Conservation (phyloP, 2,797 vertebrate species). For the Chiroxiphia lanceolata region DNA sequence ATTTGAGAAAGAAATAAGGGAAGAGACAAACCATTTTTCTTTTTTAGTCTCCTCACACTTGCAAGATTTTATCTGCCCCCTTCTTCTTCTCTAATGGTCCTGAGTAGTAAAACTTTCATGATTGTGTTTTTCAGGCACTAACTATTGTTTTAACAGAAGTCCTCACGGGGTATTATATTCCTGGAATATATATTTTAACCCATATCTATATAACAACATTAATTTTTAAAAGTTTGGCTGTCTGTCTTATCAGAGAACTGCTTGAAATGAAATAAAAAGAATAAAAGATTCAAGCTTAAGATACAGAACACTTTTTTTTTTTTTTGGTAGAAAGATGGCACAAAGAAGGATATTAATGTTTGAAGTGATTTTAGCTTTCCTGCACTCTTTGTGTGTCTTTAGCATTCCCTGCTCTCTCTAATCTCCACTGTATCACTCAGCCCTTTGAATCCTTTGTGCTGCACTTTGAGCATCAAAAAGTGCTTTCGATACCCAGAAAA, state of each 20-base stretch:
- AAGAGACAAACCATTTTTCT: neutral
- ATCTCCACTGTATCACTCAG: constrained; percentile 59
- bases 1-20: neutral
- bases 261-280: constrained; percentile 52
- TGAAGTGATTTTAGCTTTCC: constrained; percentile 58
- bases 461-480: constrained; percentile 57
- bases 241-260: constrained; percentile 39
- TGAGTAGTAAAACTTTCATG: neutral
- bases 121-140: neutral
- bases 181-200: neutral
- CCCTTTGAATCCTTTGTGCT: constrained; percentile 68
- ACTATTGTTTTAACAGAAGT: constrained; percentile 3
- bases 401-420: constrained; percentile 50
- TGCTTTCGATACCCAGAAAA: constrained; percentile 14
- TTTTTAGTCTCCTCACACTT: neutral
- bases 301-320: constrained; percentile 4
- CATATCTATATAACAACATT: neutral
- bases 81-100: neutral
- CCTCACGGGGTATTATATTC: neutral
- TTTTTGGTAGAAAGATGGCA: constrained; percentile 8
- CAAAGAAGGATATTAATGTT: constrained; percentile 47
- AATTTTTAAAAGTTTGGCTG: constrained; percentile 31
- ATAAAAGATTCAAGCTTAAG: constrained; percentile 38
- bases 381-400: constrained; percentile 35
- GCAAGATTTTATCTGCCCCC: neutral